Evolutionary conservation across 2,797 vertebrate genomes (phyloP).

Genomic region (Fundulus diaphanus): DNA sequence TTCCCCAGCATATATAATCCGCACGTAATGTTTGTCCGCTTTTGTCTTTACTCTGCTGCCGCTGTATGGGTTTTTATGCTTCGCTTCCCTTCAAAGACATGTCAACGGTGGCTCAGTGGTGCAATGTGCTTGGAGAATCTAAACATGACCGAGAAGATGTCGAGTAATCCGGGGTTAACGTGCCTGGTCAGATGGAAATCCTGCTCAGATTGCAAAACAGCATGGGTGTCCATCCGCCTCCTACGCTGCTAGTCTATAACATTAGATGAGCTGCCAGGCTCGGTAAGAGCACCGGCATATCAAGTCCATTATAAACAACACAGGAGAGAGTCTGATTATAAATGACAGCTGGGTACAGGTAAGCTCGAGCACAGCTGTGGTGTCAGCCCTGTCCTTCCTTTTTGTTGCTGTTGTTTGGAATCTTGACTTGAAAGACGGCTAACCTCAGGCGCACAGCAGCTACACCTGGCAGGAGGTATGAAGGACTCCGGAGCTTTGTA

Average conservation of each 20-base stretch:
- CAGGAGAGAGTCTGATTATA: conserved; percentile 53
- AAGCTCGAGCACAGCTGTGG: conserved; percentile 52
- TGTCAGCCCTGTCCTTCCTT: conserved; percentile 31
- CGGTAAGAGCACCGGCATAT: conserved; percentile 33
- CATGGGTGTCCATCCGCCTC: conserved; percentile 67
- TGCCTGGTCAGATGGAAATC: conserved; percentile 74
- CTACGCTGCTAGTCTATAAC: conserved; percentile 54
- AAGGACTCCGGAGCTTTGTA: conserved; percentile 13
- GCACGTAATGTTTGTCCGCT: not conserved
- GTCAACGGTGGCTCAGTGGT: conserved; percentile 34
- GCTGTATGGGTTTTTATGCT: conserved; percentile 44
- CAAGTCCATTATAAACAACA: conserved; percentile 51
- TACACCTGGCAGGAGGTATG: conserved; percentile 26
- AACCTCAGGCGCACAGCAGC: conserved; percentile 23
- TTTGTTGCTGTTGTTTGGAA: conserved; percentile 20
- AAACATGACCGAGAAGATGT: conserved; percentile 67
- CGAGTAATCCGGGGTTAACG: conserved; percentile 72
- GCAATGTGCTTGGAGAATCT: conserved; percentile 55
- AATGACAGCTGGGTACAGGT: conserved; percentile 63
- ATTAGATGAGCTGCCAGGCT: conserved; percentile 63
- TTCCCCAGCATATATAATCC: not conserved
- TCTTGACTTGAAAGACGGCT: conserved; percentile 11
- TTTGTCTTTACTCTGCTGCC: conserved; percentile 39
- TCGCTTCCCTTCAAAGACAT: conserved; percentile 51
- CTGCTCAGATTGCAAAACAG: conserved; percentile 80